These are phyloP conservation scores for Tachystola acroxantha DNA, from an alignment of 2,888 invertebrate genomes.

Conservation along the genomic window DNA sequence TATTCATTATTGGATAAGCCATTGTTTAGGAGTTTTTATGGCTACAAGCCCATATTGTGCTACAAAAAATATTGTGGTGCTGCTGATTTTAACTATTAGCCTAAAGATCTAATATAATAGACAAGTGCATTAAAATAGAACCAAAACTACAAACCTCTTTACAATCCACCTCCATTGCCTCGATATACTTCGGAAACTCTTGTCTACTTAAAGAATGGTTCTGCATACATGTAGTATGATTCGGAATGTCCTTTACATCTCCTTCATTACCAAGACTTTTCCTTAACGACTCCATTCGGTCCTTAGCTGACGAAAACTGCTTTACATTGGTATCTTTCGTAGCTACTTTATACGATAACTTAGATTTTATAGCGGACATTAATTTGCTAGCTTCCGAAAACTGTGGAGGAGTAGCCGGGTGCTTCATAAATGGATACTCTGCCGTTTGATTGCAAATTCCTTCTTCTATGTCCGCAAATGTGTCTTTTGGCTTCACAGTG, in stretches of 20 bases:
- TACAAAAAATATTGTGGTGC: too few relatives aligned
- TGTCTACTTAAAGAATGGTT: constrained; percentile 8
- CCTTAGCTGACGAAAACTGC: constrained; percentile 40
- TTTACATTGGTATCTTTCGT: constrained; percentile 31
- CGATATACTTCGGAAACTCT: constrained; percentile 22
- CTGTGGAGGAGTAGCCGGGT: constrained; percentile 66
- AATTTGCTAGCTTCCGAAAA: constrained; percentile 67
- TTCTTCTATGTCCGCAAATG: constrained; percentile 66
- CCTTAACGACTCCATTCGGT: constrained; percentile 45
- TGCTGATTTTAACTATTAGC: too few relatives aligned
- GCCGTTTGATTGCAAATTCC: constrained; percentile 62
- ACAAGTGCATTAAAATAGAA: too few relatives aligned
- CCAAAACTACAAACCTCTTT: constrained; percentile 44
- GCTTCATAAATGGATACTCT: constrained; percentile 62
- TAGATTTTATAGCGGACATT: constrained; percentile 66
- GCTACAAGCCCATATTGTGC: too few relatives aligned
- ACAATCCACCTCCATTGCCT: constrained; percentile 57
- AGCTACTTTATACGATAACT: constrained; percentile 43
- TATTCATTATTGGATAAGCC: too few relatives aligned
- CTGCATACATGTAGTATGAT: too few relatives aligned
- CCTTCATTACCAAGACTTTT: constrained; percentile 38
- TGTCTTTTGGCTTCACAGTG: constrained; percentile 53
- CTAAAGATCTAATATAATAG: too few relatives aligned
- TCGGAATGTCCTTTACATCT: constrained; percentile 16
- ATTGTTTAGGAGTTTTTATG: too few relatives aligned